Evolutionary conservation across 2,888 invertebrate genomes (phyloP).

Genomic region (Priocnemis perturbator): DNA sequence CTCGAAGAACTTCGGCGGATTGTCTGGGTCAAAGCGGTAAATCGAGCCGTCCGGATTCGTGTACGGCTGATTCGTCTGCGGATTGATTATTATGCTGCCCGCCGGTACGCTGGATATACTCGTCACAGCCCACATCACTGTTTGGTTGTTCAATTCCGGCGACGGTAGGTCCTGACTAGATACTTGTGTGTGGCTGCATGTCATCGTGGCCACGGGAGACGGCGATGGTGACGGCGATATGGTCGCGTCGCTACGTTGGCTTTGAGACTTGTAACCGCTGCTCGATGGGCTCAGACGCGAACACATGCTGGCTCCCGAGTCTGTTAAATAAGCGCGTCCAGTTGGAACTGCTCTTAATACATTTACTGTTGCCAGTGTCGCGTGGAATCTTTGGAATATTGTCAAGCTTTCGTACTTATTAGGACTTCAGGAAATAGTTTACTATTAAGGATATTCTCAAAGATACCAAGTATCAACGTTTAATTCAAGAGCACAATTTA

Average conservation of each 20-base stretch:
- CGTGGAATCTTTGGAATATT: neutral
- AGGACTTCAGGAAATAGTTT: neutral
- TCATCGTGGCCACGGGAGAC: constrained; percentile 67
- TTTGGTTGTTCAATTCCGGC: constrained; percentile 66
- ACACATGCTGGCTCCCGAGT: constrained; percentile 80
- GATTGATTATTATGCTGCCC: constrained; percentile 93
- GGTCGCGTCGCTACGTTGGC: constrained; percentile 78
- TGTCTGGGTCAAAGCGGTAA: constrained; percentile 86
- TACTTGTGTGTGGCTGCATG: constrained; percentile 68
- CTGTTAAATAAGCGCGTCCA: constrained; percentile 62
- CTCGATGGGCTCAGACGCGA: constrained; percentile 86
- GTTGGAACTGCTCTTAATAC: neutral
- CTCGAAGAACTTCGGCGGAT: constrained; percentile 77
- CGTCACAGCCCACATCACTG: constrained; percentile 91
- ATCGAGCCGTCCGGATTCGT: constrained; percentile 86
- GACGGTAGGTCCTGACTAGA: constrained; percentile 71
- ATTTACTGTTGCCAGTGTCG: neutral
- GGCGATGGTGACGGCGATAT: constrained; percentile 72
- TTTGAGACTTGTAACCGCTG: constrained; percentile 86
- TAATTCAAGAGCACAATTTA: no score
- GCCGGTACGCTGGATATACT: constrained; percentile 90
- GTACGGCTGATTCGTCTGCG: constrained; percentile 86
- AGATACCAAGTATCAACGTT: no score
- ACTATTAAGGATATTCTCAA: no score
- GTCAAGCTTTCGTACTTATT: neutral